These are phyloP conservation scores for Asbolus verrucosus DNA, from an alignment of 1,140 invertebrate species.

Conservation along the genomic window DNA sequence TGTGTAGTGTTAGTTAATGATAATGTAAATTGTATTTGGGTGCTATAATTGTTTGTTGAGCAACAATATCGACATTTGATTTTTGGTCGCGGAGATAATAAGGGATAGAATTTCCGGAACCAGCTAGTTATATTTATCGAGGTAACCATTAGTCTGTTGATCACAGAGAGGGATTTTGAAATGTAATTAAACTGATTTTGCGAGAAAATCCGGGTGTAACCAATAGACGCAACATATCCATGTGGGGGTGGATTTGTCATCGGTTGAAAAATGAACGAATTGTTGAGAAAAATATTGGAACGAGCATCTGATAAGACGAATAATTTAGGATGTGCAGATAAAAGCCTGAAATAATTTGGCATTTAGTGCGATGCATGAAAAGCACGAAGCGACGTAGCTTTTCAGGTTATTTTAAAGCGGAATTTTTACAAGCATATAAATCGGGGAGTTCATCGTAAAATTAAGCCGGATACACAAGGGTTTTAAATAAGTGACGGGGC, in stretches of 20 bases:
- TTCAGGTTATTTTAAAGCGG: slow-evolving; percentile 38
- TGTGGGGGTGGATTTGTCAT: neutral
- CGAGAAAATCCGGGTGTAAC: neutral
- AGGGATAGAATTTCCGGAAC: neutral
- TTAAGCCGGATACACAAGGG: slow-evolving; percentile 47
- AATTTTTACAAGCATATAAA: slow-evolving; percentile 47
- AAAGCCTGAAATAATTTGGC: slow-evolving; percentile 39
- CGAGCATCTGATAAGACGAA: slow-evolving; percentile 24
- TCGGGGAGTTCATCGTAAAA: slow-evolving; percentile 49
- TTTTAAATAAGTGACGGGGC: slow-evolving; percentile 48
- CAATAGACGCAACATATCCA: too few species aligned
- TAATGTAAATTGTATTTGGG: neutral
- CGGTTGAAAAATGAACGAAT: neutral
- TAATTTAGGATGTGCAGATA: slow-evolving; percentile 33
- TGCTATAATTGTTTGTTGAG: neutral
- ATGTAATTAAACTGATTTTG: neutral
- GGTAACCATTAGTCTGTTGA: too few species aligned
- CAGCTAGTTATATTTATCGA: too few species aligned
- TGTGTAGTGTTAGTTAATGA: neutral
- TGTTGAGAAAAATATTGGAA: slow-evolving; percentile 16
- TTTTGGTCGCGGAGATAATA: neutral
- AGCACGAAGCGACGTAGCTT: slow-evolving; percentile 18
- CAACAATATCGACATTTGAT: neutral
- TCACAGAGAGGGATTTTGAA: too few species aligned
- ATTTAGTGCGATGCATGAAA: slow-evolving; percentile 31